Evolutionary conservation across 2,888 invertebrate species (phyloP).

Genomic region (Platypus cylindrus): DNA sequence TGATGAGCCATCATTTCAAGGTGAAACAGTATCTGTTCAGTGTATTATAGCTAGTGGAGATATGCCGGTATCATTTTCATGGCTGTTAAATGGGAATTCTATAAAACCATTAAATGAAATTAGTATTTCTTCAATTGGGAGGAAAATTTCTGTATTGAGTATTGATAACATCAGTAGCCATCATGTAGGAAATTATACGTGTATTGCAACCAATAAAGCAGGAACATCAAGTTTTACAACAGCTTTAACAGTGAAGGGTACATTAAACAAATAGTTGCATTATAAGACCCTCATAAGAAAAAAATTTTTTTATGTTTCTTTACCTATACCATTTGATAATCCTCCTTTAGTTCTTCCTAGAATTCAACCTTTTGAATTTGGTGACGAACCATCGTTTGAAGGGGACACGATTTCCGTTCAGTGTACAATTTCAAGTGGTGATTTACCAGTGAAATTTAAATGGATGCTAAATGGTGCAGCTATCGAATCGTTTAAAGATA

Average conservation of each 20-base stretch:
- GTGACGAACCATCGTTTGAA: slow-evolving; percentile 34
- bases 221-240: slow-evolving; percentile 39
- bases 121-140: slow-evolving; percentile 46
- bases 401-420: slow-evolving; percentile 42
- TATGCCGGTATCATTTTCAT: slow-evolving; percentile 58
- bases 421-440: slow-evolving; percentile 48
- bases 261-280: too few relatives aligned
- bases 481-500: slow-evolving; percentile 35
- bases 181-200: slow-evolving; percentile 44
- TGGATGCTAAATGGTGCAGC: slow-evolving; percentile 59
- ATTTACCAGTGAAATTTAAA: slow-evolving; percentile 63
- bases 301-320: too few relatives aligned
- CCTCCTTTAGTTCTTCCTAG: slow-evolving; percentile 49
- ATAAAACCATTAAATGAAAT: slow-evolving; percentile 38
- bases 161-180: slow-evolving; percentile 40
- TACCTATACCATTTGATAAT: too few relatives aligned
- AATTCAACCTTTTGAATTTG: slow-evolving; percentile 48
- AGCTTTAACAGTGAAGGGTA: slow-evolving; percentile 42
- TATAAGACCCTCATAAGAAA: too few relatives aligned
- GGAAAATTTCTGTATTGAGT: slow-evolving; percentile 49
- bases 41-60: slow-evolving; percentile 65
- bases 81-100: slow-evolving; percentile 53
- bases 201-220: slow-evolving; percentile 40
- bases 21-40: slow-evolving; percentile 35
- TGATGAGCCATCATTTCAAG: slow-evolving; percentile 33